These are phyloP conservation scores for Melanotaenia boesemani DNA, from an alignment of 2,797 vertebrate genomes.

Conservation along the genomic window DNA sequence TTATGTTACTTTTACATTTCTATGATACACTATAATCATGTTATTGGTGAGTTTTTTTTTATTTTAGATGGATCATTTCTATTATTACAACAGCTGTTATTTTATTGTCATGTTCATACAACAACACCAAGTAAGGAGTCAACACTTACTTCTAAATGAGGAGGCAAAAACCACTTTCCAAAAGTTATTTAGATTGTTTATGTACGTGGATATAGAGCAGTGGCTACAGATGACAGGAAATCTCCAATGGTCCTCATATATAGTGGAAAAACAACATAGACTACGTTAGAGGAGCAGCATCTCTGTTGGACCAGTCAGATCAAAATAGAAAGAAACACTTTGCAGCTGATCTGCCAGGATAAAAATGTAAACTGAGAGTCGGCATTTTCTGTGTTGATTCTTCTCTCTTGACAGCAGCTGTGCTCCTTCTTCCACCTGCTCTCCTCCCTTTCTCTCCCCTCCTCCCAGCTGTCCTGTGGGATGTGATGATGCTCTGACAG, in stretches of 20 bases:
- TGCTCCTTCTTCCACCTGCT: constrained; percentile 60
- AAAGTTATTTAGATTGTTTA: not conserved
- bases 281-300: constrained; percentile 10
- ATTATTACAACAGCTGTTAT: not conserved
- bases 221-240: not conserved
- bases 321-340: constrained; percentile 35
- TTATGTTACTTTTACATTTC: not conserved
- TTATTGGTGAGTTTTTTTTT: not conserved
- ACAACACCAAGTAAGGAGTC: not conserved
- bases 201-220: not conserved
- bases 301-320: constrained; percentile 7
- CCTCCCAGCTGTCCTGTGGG: constrained; percentile 72
- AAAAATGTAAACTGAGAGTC: constrained; percentile 32
- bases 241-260: constrained; percentile 4
- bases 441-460: constrained; percentile 28
- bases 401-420: constrained; percentile 43
- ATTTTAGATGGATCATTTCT: not conserved
- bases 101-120: not conserved
- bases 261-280: constrained; percentile 12
- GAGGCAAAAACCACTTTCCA: not conserved
- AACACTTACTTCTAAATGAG: too few species aligned
- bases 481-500: constrained; percentile 79
- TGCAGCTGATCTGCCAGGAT: constrained; percentile 44
- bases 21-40: not conserved
- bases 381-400: constrained; percentile 53